A percentile compares a stretch with the other conserved stretches of the same genome.
Evolutionary conservation across 1,140 invertebrate species (phyloP).

Genomic region (Antheraea mylitta): DNA sequence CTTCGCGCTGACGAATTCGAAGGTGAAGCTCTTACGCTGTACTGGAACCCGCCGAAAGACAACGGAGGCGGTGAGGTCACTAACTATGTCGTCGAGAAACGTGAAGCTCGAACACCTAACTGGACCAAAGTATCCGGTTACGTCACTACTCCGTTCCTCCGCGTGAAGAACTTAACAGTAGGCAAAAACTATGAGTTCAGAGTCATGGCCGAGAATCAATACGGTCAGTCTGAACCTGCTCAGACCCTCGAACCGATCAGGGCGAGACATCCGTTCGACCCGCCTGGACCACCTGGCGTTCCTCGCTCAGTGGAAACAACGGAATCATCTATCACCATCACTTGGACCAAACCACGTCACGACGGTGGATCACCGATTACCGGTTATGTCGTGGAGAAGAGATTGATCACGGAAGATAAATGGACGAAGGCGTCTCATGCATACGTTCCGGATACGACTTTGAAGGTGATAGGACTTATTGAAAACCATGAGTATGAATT

Average conservation of each 20-base stretch:
- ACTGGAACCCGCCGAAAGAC: conserved; percentile 97
- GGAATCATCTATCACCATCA: conserved; percentile 96
- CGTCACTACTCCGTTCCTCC: conserved; percentile 91
- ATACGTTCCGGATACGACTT: conserved; percentile 88
- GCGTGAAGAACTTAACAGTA: conserved; percentile 94
- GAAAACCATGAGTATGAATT: conserved; percentile 99
- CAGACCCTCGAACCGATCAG: conserved; percentile 92
- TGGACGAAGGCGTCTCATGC: conserved; percentile 94
- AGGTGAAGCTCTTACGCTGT: conserved; percentile 95
- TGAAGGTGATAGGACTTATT: conserved; percentile 92
- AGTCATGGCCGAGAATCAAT: conserved; percentile 98
- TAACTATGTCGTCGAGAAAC: conserved; percentile 98
- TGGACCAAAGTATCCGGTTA: conserved; percentile 97
- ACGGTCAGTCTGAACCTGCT: conserved; percentile 96
- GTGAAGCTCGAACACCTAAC: conserved; percentile 87
- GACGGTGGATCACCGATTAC: conserved; percentile 96
- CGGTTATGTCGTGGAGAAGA: conserved; percentile 96
- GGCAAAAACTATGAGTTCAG: conserved; percentile 97
- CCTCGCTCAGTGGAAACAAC: conserved; percentile 92
- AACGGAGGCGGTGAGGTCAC: conserved; percentile 97
- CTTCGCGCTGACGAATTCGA: conserved; percentile 95
- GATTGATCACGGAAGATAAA: conserved; percentile 91
- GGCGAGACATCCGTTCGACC: conserved; percentile 97
- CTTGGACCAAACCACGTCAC: conserved; percentile 95
- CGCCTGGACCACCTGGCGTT: conserved; percentile 92